Conservation (phyloP, 2,888 invertebrate genomes). For the Stictocephala bisonia region DNA sequence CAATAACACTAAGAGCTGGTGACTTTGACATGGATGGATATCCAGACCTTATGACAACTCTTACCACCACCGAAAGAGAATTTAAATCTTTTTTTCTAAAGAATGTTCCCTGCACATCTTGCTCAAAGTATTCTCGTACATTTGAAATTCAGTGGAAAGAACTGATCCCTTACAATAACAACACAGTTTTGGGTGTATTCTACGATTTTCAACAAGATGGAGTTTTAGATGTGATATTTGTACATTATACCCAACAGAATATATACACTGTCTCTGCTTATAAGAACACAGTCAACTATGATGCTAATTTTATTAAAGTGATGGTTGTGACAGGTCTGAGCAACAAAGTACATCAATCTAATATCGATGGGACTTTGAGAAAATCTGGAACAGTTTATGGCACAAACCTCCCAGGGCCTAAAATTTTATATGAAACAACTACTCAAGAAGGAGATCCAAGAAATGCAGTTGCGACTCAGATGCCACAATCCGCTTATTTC, state of each 20-base stretch:
- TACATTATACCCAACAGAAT: constrained; percentile 66
- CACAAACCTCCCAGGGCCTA: constrained; percentile 92
- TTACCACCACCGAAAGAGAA: constrained; percentile 20
- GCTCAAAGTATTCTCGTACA: constrained; percentile 76
- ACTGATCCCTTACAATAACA: constrained; percentile 75
- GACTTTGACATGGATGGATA: constrained; percentile 98
- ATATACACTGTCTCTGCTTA: constrained; percentile 74
- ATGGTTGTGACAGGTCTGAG: constrained; percentile 89
- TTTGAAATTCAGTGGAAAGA: constrained; percentile 83
- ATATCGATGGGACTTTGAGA: constrained; percentile 78
- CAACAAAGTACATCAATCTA: constrained; percentile 72
- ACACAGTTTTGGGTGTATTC: constrained; percentile 87
- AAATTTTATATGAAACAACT: constrained; percentile 86
- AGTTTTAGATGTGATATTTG: constrained; percentile 88
- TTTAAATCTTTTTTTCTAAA: constrained; percentile 70
- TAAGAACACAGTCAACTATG: constrained; percentile 89
- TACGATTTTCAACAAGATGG: constrained; percentile 96
- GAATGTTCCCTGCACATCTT: constrained; percentile 79
- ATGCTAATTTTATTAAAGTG: constrained; percentile 96
- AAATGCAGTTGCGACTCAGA: constrained; percentile 85
- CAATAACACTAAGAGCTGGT: constrained; percentile 85
- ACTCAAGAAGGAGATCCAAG: constrained; percentile 87
- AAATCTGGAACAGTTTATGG: constrained; percentile 84
- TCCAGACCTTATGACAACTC: constrained; percentile 83
- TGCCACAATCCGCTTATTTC: constrained; percentile 92